These are phyloP conservation scores for Ectemnius lituratus DNA, from an alignment of 2,888 invertebrate genomes.

Conservation along the genomic window DNA sequence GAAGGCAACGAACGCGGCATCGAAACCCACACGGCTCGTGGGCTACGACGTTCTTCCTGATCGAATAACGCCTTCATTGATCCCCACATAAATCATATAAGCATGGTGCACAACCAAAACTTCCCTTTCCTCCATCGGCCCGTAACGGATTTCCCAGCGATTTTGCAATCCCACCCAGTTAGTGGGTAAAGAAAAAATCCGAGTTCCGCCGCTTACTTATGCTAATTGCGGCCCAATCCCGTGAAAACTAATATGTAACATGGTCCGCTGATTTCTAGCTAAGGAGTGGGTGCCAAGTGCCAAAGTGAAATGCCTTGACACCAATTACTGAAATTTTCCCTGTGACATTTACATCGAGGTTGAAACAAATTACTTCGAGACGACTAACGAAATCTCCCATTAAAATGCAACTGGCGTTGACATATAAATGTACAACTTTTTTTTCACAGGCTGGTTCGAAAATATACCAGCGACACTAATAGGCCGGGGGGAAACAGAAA, in stretches of 20 bases:
- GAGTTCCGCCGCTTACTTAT: not conserved
- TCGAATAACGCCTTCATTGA: conserved; percentile 13
- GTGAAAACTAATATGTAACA: not conserved
- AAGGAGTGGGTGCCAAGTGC: not conserved
- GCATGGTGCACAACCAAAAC: not conserved
- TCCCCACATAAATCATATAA: conserved; percentile 8
- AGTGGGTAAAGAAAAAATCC: not conserved
- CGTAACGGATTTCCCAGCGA: not conserved
- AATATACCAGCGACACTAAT: not conserved
- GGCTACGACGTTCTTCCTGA: conserved; percentile 6
- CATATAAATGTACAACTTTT: not conserved
- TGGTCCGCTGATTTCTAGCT: not conserved
- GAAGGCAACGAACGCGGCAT: conserved; percentile 23
- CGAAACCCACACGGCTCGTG: conserved; percentile 14
- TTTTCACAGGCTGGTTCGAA: too few species aligned
- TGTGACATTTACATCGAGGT: not conserved
- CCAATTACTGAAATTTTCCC: not conserved
- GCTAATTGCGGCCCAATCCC: not conserved
- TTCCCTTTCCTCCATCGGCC: too few species aligned
- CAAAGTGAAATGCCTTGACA: conserved; percentile 1
- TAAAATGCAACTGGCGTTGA: not conserved
- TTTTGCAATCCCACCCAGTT: not conserved
- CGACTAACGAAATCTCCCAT: not conserved
- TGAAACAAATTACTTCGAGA: not conserved
- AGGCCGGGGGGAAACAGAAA: conserved; percentile 20